A percentile compares a stretch with the other conserved stretches of the same genome.
phyloP scores from a whole-genome alignment of 2,888 invertebrate species.

The Cyclophora punctaria region DNA sequence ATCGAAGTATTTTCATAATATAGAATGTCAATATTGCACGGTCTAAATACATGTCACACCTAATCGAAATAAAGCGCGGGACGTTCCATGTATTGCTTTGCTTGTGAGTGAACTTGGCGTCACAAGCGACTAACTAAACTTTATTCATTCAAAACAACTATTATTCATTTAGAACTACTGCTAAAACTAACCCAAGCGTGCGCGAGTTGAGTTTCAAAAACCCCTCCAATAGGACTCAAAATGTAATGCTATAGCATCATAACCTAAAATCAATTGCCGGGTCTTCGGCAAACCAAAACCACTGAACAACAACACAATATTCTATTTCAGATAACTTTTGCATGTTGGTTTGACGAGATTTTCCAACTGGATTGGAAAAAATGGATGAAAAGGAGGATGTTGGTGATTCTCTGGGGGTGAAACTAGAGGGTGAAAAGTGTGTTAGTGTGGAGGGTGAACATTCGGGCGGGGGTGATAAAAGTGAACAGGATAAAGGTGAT shows the following conservation, averaged over 20 bases:
- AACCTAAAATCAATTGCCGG: slow-evolving; percentile 64
- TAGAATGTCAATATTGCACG: no score
- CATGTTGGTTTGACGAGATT: slow-evolving; percentile 22
- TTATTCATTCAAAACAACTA: no score
- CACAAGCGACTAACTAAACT: slow-evolving; percentile 17
- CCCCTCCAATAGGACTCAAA: no score
- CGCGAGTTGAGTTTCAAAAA: no score
- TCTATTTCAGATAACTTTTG: slow-evolving; percentile 46
- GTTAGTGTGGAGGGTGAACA: slow-evolving; percentile 3
- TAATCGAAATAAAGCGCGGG: slow-evolving; percentile 58
- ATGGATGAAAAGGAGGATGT: slow-evolving; percentile 58
- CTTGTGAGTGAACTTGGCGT: slow-evolving; percentile 42
- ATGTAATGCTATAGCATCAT: slow-evolving; percentile 27
- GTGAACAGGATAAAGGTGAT: slow-evolving; percentile 19
- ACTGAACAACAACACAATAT: slow-evolving; percentile 2
- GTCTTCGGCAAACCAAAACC: slow-evolving; percentile 22
- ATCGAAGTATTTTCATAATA: no score
- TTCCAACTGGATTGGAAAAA: slow-evolving; percentile 40
- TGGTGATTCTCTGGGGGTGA: slow-evolving; percentile 21
- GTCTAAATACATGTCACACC: no score
- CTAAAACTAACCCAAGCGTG: no score
- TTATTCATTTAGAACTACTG: no score
- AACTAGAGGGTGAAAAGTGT: slow-evolving; percentile 24
- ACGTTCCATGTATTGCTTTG: slow-evolving; percentile 31
- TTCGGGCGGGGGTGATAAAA: slow-evolving; percentile 15